phyloP scores from a whole-genome alignment of 2,888 invertebrate species.

The Agrenia bidenticulata region DNA sequence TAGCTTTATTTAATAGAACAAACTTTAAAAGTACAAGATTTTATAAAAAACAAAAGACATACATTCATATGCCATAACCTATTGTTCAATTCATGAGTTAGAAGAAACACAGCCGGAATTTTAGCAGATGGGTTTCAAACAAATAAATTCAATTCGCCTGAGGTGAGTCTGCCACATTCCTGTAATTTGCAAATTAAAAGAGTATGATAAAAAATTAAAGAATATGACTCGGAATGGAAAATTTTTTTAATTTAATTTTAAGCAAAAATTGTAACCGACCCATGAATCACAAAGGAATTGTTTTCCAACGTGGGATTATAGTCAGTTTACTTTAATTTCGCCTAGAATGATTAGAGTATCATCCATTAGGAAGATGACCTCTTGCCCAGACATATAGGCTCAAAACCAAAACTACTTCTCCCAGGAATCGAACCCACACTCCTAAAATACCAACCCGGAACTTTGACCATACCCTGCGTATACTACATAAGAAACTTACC shows the following conservation, averaged over 20 bases:
- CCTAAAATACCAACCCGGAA: background rate
- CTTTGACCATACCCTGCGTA: background rate
- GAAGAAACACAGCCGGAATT: too few relatives aligned
- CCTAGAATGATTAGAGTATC: conserved; percentile 45
- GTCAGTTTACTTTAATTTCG: conserved; percentile 32
- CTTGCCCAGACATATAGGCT: conserved; percentile 48
- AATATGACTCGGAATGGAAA: too few relatives aligned
- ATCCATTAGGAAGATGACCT: conserved; percentile 31
- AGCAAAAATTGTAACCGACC: conserved; percentile 35
- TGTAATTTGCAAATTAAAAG: too few relatives aligned
- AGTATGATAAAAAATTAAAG: too few relatives aligned
- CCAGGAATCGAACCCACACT: conserved; percentile 33
- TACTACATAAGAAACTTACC: too few relatives aligned
- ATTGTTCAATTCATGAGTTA: too few relatives aligned
- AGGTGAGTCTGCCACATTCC: too few relatives aligned
- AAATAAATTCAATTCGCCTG: too few relatives aligned
- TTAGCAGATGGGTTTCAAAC: too few relatives aligned
- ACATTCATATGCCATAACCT: too few relatives aligned
- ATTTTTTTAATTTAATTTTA: too few relatives aligned
- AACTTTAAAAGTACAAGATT: background rate
- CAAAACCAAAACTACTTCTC: background rate
- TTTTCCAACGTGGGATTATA: conserved; percentile 43
- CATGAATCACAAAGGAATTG: conserved; percentile 41
- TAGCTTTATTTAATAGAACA: background rate
- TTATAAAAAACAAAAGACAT: too few relatives aligned